Conservation (phyloP, 2,888 invertebrate genomes). For the Eueremaeus valkanovi region DNA sequence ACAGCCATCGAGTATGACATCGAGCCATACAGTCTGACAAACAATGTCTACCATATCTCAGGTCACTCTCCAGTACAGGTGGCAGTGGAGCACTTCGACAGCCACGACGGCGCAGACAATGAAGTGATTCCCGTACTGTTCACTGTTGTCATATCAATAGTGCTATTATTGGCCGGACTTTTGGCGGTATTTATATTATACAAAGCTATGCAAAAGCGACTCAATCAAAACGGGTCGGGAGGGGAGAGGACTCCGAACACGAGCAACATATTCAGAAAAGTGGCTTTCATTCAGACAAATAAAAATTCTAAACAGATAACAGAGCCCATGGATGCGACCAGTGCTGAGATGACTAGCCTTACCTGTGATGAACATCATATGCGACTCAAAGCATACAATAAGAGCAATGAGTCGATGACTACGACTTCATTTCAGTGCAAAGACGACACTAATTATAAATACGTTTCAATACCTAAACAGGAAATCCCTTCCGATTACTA, state of each 20-base stretch:
- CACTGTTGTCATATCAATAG: slow-evolving; percentile 31
- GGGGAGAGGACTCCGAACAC: neutral
- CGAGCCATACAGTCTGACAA: neutral
- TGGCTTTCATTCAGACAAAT: slow-evolving; percentile 16
- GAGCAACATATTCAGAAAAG: slow-evolving; percentile 27
- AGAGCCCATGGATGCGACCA: slow-evolving; percentile 14
- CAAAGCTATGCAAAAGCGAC: slow-evolving; percentile 31
- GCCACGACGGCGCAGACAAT: neutral
- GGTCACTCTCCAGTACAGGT: slow-evolving; percentile 18
- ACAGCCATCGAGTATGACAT: slow-evolving; percentile 45
- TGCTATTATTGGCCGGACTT: slow-evolving; percentile 26
- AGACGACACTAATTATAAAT: slow-evolving; percentile 26
- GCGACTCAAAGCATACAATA: neutral
- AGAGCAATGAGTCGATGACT: slow-evolving; percentile 20
- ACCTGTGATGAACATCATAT: slow-evolving; percentile 1
- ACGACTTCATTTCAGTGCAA: slow-evolving; percentile 26
- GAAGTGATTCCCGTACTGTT: slow-evolving; percentile 21
- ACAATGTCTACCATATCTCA: slow-evolving; percentile 28
- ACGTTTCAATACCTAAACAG: slow-evolving; percentile 29
- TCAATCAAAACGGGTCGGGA: slow-evolving; percentile 9
- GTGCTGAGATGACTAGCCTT: slow-evolving; percentile 19
- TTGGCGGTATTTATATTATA: slow-evolving; percentile 21
- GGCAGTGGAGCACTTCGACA: slow-evolving; percentile 19
- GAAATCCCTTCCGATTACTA: slow-evolving; percentile 23
- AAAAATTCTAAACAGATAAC: slow-evolving; percentile 6